Base-by-base conservation (phyloP, 2,113 vertebrate species). In the Theristicus caerulescens region DNA sequence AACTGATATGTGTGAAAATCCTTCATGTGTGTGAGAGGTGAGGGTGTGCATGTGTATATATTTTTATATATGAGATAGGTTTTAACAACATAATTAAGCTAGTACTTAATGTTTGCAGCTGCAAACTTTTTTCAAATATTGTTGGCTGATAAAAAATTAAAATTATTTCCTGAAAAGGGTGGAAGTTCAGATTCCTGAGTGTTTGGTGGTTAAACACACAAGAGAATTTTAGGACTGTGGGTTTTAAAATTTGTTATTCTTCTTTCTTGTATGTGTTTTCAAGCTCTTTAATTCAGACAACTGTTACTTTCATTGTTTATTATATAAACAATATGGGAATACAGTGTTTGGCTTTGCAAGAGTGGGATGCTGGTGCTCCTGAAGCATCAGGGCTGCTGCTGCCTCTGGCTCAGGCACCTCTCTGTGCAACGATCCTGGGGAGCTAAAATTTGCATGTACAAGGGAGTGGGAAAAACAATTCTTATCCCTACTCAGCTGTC, bases 381-480 rank as follows among this genome's bases (percentile, higher is more conserved):
- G 77, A 21, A 47, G 19, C 47, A 21, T 10, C 38, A 25, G 71
- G 27, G 47, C 42, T 66, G 31, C 58, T 74, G 40, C 74, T 34
- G n/a, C 22, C 42, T 31, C 47, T 49, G 58, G n/a, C 79, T 79
- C 61, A 10, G 61, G 31, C 59, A 55, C 38, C 36, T 36, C 55
- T 26, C 6, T 1, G 3, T 66, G 52, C 31, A 22, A 0, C 2
- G 2, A 24, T 59, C 29, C 38, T 3, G 15, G 42, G 47, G 32
- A 82, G n/a, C 3, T 17, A 7, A 69, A 55, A 67, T 10, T 54
- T 42, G 17, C 67, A 2, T 13, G 40, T 57, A 36, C 38, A 15
- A 27, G 14, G n/a, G 19, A 42, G 49, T 1, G 25, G 62, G 44
- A 29, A 77, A 82, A 38, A 18, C 26, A 44, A 1, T 16, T 15